Evolutionary conservation across 2,113 vertebrate species (phyloP), one percentile per base, ranked within the genome.

Genomic region (Sinocyclocheilus anshuiensis): DNA sequence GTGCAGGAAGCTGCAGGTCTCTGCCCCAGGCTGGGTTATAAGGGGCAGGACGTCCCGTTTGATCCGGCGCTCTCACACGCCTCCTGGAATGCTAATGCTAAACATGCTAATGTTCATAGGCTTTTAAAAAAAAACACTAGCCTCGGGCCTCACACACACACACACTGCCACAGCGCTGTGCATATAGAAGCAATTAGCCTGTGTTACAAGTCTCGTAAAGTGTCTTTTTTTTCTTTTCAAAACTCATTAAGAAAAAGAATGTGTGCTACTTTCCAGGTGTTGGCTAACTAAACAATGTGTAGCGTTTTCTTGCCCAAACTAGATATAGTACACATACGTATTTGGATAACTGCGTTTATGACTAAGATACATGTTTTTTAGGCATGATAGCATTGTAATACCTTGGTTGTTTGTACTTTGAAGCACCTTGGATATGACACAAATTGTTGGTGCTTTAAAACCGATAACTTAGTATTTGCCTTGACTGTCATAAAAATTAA

Each of bases 201-300:
- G 86, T 91, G 89, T 92, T 92, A 90, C 1, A 33, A 75, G 69
- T 75, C 93, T 92, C 88, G 88, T 93, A 92, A 94, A 94, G 87
- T 87, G 8, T 77, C 81, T 90, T 84, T 92, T 92, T 89, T 89
- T 86, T 67, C 89, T 90, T 93, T 90, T 90, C 92, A 89, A 90
- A 89, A 90, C 93, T 92, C 91, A 90, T 95, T 93, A 92, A 90
- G 89, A 75, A 79, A 36, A 72, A 59, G 61, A 85, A 85, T 74
- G 86, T 84, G 55, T 63, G 22, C 42, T 59, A 16, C 26, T 81
- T 76, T 76, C 81, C 79, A 79, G 72, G 26, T 61, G 9, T 63
- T 72, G 81, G 61, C 79, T 85, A 77, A 74, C 77, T 81, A 71
- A 78, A 65, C 78, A 72, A 12, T 26, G 65, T 65, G n/a, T 11